Evolutionary conservation across 2,113 vertebrate genomes (phyloP), one percentile per base, ranked within the genome.

Genomic region (Crotalus viridis): DNA sequence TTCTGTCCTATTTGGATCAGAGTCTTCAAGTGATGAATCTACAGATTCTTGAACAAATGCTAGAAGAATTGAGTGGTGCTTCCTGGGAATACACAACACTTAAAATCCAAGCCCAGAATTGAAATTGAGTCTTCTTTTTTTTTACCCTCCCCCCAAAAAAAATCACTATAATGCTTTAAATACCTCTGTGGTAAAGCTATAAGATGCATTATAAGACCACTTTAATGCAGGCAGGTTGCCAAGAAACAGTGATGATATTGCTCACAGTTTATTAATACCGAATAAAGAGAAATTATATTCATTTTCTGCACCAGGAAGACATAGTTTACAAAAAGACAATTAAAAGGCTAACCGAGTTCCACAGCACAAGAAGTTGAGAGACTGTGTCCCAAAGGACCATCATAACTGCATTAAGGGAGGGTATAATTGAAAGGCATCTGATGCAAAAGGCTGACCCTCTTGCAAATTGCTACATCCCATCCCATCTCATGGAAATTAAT

Each of bases 261-360:
- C 97, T 97, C 97, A 95, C 91, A 89, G 88, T 94, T 96, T 96
- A 96, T 97, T 97, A 97, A 96, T 97, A 96, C 54, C 89, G 95
- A 97, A 96, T 96, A 96, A 94, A 97, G 93, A 94, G 90, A 95
- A 96, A 95, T 96, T 93, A 94, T 93, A 96, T 97, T 97, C 93
- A 94, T 43, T 96, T 97, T 97, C 95, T 95, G 89, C 91, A 95
- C 96, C 87, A 96, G 95, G 94, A 97, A 96, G 94, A 94, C 88
- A 95, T 28, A 85, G 74, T 93, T 97, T 96, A 87, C 33, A 3
- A n/a, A 97, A 97, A 96, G 92, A n/a, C 52, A 95, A 94, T 94
- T 97, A 94, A 92, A 95, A 96, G 52, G 51, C 92, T 95, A 92
- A 94, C 88, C 85, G 87, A 22, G 28, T 74, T 94, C 61, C 92